Conservation (phyloP, 30 jellyfish, hydroid and myxozoan species). For the Cassiopea andromeda region DNA sequence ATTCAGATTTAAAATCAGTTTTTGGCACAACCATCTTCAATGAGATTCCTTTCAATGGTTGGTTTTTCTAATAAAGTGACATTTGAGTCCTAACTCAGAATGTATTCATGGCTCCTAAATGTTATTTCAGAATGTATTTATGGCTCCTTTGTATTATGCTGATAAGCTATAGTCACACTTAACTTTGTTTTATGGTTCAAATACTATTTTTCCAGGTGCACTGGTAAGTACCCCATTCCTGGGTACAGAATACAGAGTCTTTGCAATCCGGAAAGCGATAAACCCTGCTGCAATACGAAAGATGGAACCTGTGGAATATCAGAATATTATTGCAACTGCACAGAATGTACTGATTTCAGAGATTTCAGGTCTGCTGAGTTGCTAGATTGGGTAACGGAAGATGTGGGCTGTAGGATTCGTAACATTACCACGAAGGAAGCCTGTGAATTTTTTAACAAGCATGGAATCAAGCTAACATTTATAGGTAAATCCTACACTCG, state of each 20-base stretch:
- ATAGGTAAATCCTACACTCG: constrained; percentile 57
- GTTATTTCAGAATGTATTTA: no score
- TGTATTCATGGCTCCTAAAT: no score
- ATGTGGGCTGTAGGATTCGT: constrained; percentile 56
- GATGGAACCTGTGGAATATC: constrained; percentile 84
- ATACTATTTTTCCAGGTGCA: constrained; percentile 61
- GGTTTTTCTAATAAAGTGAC: no score
- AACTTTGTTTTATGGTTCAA: no score
- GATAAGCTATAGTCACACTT: no score
- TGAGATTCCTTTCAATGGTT: no score
- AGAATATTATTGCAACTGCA: constrained; percentile 68
- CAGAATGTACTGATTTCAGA: constrained; percentile 81
- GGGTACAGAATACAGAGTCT: constrained; percentile 84
- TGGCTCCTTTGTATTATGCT: no score
- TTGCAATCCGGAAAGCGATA: constrained; percentile 84
- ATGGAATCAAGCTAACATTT: constrained; percentile 46
- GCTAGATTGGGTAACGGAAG: constrained; percentile 69
- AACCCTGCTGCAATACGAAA: constrained; percentile 86
- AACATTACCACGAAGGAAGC: constrained; percentile 63
- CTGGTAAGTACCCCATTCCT: constrained; percentile 58
- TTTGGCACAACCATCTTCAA: no score
- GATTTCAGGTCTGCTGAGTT: constrained; percentile 81
- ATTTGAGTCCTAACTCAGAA: no score
- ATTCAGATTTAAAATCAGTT: no score
- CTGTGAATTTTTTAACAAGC: constrained; percentile 64